These are phyloP conservation scores for Garra rufa DNA, from an alignment of 2,113 vertebrate species.

Conservation along the genomic window DNA sequence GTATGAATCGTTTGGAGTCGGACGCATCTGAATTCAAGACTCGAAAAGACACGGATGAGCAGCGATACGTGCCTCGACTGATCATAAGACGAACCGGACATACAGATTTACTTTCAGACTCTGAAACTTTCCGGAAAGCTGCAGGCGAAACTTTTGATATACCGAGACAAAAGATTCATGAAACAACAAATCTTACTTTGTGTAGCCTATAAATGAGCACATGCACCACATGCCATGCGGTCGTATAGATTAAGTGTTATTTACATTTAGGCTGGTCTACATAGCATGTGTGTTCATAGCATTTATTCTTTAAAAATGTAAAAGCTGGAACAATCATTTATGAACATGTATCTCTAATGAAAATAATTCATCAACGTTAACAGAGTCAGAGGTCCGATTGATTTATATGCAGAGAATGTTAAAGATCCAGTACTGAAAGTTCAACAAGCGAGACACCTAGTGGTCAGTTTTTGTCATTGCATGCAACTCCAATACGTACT, in stretches of 20 bases:
- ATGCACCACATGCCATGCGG: background rate
- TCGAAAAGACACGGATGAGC: constrained; percentile 75
- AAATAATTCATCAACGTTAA: background rate
- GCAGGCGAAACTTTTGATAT: constrained; percentile 7
- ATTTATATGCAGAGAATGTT: background rate
- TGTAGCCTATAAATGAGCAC: background rate
- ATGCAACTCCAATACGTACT: background rate
- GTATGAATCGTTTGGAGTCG: constrained; percentile 53
- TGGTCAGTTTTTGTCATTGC: constrained; percentile 55
- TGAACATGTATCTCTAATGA: background rate
- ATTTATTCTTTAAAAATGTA: background rate
- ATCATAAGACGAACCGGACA: constrained; percentile 42
- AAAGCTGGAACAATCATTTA: background rate
- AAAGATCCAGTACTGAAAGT: constrained; percentile 20
- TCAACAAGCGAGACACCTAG: constrained; percentile 72
- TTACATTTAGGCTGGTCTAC: too few relatives aligned
- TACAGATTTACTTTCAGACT: constrained; percentile 28
- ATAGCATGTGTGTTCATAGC: background rate
- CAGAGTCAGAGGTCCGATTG: background rate
- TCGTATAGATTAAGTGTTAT: background rate
- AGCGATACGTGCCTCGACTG: constrained; percentile 74
- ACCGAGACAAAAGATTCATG: background rate
- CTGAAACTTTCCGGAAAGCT: constrained; percentile 3
- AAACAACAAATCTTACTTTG: background rate
- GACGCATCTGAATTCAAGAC: constrained; percentile 75